Evolutionary conservation across 2,888 invertebrate species (phyloP).

Genomic region (Zaprionus lineosus): DNA sequence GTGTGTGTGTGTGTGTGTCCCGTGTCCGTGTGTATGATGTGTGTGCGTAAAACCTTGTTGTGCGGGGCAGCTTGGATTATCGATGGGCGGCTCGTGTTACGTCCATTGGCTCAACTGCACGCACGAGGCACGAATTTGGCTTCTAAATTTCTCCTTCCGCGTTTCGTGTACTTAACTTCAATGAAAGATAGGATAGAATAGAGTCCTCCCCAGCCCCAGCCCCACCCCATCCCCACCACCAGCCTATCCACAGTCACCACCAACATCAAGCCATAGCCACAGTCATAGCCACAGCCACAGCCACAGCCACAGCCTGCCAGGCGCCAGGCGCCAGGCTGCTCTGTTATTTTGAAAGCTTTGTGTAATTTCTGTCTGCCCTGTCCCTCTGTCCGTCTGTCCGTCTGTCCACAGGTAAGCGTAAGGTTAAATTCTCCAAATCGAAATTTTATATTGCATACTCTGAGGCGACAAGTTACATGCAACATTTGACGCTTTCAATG

Average conservation of each 20-base stretch:
- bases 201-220: background rate
- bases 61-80: slow-evolving; percentile 22
- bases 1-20: slow-evolving; percentile 2
- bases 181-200: too few species aligned
- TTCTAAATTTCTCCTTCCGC: slow-evolving; percentile 20
- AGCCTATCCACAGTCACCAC: background rate
- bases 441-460: slow-evolving; percentile 23
- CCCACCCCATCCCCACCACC: background rate
- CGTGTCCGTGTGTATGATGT: slow-evolving; percentile 8
- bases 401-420: slow-evolving; percentile 31
- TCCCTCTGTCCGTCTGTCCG: too few species aligned
- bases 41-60: slow-evolving; percentile 19
- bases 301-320: background rate
- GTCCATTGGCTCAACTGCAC: slow-evolving; percentile 53
- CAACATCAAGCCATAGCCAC: too few species aligned
- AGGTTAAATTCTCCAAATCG: background rate
- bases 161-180: slow-evolving; percentile 23
- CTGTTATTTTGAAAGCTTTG: background rate
- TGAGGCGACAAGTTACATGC: slow-evolving; percentile 2
- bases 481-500: background rate
- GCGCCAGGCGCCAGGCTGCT: too few species aligned
- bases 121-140: slow-evolving; percentile 26
- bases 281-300: background rate
- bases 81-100: slow-evolving; percentile 49
- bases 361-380: too few species aligned